Base-by-base conservation (phyloP, 2,113 vertebrate species). In the Brachypteracias leptosomus region DNA sequence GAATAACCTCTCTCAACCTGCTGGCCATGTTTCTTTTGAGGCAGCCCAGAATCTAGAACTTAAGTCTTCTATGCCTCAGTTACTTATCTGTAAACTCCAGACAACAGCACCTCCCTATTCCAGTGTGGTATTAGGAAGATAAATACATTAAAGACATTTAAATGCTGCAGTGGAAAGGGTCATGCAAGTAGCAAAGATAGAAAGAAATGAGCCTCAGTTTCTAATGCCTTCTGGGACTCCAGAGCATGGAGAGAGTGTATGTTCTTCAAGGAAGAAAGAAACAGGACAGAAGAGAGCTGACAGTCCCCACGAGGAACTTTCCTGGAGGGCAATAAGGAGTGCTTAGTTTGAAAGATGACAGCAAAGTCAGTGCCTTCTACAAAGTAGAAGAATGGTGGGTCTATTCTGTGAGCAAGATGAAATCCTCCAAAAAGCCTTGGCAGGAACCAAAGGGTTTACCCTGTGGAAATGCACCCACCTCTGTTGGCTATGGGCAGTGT, bases 401-500 rank as follows among this genome's bases (percentile, higher is more conserved):
- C 26, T 75, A 6, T 51, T 35, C 75, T 55, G 35, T 46, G 46
- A 81, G 40, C 66, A 62, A 46, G 25, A 42, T 9, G 71, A 72
- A 81, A 35, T n/a, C 63, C 26, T 71, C 29, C 44, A 46, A 22
- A 88, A 75, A 67, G 9, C 20, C 47, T 55, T 31, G 36, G 52
- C 49, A 85, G 52, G 62, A 90, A 72, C 28, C 38, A 88, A 44
- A 75, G 28, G 52, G 13, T 54, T 72, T 71, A 51, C 21, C 31
- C 35, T 5, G 0, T 40, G 31, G 38, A 75, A 85, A 33, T 54
- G 12, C 1, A 3, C 31, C 46, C 1, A 0, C 5, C 11, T 16
- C 40, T 17, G 11, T 52, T 36, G 59, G n/a, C 47, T 67, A 49
- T 8, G 20, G 38, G 46, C 58, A 65, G 25, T 35, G 21, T 47